Conservation (phyloP, 2,888 invertebrate genomes). For the Idaea straminata region DNA sequence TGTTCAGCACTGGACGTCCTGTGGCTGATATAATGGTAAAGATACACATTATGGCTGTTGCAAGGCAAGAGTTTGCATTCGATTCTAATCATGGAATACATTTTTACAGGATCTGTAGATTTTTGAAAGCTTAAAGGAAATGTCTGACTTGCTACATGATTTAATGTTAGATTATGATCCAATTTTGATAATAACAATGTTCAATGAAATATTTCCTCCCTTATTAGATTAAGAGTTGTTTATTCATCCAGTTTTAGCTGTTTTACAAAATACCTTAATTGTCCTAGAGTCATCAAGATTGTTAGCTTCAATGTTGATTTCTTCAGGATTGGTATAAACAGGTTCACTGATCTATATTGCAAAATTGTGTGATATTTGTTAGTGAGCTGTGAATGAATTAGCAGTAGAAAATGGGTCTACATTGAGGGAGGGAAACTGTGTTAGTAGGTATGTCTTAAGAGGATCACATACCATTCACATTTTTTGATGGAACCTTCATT, state of each 20-base stretch:
- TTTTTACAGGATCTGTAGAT: no score
- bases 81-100: no score
- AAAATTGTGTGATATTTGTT: not conserved
- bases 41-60: no score
- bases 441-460: not conserved
- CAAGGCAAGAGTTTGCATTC: no score
- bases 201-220: not conserved
- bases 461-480: no score
- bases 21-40: no score
- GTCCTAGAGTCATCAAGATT: constrained; percentile 14
- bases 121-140: no score
- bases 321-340: not conserved
- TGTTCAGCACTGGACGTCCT: no score
- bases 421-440: not conserved
- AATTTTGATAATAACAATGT: not conserved
- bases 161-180: no score
- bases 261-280: constrained; percentile 3
- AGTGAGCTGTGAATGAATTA: not conserved
- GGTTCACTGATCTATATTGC: constrained; percentile 1
- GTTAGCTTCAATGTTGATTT: constrained; percentile 7
- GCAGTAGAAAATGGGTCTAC: not conserved
- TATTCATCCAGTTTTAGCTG: not conserved
- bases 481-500: not conserved
- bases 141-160: no score
- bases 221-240: not conserved